Percentiles rank a stretch among this genome's conserved stretches.
phyloP scores from a whole-genome alignment of 2,113 vertebrate species.

The Corydoras maculifer region DNA sequence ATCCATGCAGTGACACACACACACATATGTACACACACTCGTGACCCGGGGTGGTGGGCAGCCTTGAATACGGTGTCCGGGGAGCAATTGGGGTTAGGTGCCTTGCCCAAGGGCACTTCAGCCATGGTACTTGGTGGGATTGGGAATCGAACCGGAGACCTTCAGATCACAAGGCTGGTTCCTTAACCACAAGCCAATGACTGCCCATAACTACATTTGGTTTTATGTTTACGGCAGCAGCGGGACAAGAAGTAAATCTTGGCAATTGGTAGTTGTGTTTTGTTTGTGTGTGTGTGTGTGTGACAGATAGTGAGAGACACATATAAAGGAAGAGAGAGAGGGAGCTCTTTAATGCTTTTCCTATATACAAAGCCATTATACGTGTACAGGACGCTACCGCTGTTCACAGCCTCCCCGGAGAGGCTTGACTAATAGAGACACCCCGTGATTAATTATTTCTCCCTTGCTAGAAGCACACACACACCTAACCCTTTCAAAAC shows the following conservation, averaged over 20 bases:
- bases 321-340: too few species aligned
- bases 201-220: too few species aligned
- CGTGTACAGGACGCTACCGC: slow-evolving; percentile 37
- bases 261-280: background rate
- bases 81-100: too few species aligned
- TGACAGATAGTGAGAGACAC: background rate
- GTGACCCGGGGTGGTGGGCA: too few species aligned
- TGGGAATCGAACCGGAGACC: too few species aligned
- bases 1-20: too few species aligned
- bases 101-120: too few species aligned
- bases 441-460: slow-evolving; percentile 70
- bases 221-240: background rate
- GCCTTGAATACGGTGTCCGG: too few species aligned
- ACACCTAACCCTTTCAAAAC: slow-evolving; percentile 52
- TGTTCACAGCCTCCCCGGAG: slow-evolving; percentile 68
- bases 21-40: too few species aligned
- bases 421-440: slow-evolving; percentile 75
- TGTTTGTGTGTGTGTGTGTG: slow-evolving; percentile 9
- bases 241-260: background rate
- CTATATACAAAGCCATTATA: slow-evolving; percentile 28
- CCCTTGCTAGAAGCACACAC: slow-evolving; percentile 9
- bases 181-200: too few species aligned
- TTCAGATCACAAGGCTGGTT: too few species aligned
- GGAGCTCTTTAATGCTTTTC: slow-evolving; percentile 16
- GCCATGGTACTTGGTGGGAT: too few species aligned